phyloP scores from a whole-genome alignment of 2,888 invertebrate species.

The Anoplius nigerrimus region DNA sequence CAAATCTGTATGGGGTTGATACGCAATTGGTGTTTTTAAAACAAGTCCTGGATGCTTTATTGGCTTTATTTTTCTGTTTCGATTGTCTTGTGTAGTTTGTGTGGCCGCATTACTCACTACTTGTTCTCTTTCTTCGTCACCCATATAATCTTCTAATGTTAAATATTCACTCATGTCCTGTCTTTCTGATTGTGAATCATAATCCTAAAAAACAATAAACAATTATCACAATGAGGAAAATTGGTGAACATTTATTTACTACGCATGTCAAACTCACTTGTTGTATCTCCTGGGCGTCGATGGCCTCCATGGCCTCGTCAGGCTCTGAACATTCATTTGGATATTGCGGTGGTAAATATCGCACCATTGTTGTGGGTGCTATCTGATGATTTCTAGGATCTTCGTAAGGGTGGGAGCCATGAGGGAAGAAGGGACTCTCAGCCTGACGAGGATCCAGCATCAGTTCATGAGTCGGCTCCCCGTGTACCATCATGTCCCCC shows the following conservation, averaged over 20 bases:
- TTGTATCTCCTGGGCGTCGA: constrained; percentile 69
- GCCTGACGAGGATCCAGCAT: constrained; percentile 72
- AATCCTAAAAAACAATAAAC: constrained; percentile 56
- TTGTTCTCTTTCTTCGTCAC: constrained; percentile 75
- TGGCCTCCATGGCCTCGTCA: constrained; percentile 71
- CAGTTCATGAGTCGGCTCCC: constrained; percentile 70
- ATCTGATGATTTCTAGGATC: constrained; percentile 72
- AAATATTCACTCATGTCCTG: constrained; percentile 73
- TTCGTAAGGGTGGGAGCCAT: constrained; percentile 68
- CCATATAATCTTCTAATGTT: constrained; percentile 75
- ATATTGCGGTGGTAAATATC: constrained; percentile 70
- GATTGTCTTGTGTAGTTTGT: constrained; percentile 77
- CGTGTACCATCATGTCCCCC: constrained; percentile 77
- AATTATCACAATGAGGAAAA: neutral
- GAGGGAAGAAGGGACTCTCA: constrained; percentile 70
- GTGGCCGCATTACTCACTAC: constrained; percentile 77
- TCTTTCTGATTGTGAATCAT: constrained; percentile 64
- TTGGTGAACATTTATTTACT: neutral
- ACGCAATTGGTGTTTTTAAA: constrained; percentile 86
- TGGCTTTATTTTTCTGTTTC: constrained; percentile 82
- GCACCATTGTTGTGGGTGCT: constrained; percentile 70
- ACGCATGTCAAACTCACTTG: constrained; percentile 61
- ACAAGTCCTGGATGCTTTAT: constrained; percentile 85
- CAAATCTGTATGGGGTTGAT: constrained; percentile 87
- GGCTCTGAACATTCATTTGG: constrained; percentile 71